Conservation (phyloP, 2,888 invertebrate genomes). For the Saturnia japonica region DNA sequence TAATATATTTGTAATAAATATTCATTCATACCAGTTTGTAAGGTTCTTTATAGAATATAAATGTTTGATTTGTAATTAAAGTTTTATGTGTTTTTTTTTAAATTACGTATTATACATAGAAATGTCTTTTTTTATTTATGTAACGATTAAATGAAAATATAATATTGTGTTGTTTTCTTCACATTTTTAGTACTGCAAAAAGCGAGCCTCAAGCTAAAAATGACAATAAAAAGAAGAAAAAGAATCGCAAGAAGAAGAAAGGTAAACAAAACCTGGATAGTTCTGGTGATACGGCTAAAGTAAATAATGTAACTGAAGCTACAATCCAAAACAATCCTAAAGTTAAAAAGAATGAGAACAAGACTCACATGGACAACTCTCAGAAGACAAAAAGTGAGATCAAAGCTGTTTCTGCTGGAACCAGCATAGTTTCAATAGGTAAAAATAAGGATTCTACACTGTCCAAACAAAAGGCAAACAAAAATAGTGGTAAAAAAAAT, state of each 20-base stretch:
- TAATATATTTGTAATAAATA: no score
- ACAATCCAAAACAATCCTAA: not conserved
- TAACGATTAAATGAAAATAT: no score
- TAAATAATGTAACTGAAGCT: not conserved
- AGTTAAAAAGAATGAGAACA: not conserved
- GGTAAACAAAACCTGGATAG: not conserved
- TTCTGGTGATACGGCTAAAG: conserved; percentile 1
- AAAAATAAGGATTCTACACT: conserved; percentile 1
- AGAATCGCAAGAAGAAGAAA: conserved; percentile 23
- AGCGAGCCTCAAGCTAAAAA: not conserved
- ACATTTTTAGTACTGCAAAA: conserved; percentile 10
- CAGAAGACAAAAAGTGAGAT: not conserved
- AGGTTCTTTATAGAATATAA: no score
- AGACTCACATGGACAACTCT: not conserved
- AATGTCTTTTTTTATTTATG: no score
- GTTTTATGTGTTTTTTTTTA: no score
- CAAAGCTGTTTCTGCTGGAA: not conserved
- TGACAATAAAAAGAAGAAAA: conserved; percentile 30
- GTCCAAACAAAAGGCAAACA: not conserved
- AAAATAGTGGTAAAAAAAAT: conserved; percentile 3
- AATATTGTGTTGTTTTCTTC: not conserved
- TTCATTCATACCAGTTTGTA: no score
- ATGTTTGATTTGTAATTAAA: no score
- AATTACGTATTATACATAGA: no score
- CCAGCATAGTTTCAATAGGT: not conserved